Evolutionary conservation across 2,797 vertebrate genomes (phyloP).

Genomic region (Malacoctenus gilli): DNA sequence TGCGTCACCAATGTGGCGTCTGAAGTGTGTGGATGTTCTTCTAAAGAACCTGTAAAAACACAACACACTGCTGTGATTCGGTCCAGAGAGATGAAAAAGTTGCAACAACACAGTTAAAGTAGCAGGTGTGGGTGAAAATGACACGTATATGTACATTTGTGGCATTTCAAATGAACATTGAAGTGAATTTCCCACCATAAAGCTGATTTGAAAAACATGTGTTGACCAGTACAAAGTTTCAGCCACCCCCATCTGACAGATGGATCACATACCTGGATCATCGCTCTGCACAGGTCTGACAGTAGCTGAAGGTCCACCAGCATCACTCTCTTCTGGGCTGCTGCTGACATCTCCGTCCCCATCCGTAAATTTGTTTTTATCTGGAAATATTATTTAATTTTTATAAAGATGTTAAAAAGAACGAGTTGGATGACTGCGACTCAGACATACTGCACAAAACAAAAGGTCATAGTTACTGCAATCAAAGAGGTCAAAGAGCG

Average conservation of each 20-base stretch:
- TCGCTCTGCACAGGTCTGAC: conserved; percentile 77
- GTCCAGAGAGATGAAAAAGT: not conserved
- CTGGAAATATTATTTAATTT: too few relatives aligned
- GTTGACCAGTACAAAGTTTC: too few relatives aligned
- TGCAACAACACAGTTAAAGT: not conserved
- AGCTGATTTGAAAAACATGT: too few relatives aligned
- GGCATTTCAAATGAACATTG: too few relatives aligned
- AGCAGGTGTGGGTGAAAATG: too few relatives aligned
- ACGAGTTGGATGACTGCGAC: not conserved
- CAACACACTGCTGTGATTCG: not conserved
- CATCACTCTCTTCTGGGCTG: conserved; percentile 75
- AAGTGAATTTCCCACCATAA: too few relatives aligned
- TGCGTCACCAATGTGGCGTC: conserved; percentile 28
- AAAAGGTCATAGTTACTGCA: conserved; percentile 81
- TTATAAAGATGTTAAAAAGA: not conserved
- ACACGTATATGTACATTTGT: too few relatives aligned
- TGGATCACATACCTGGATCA: conserved; percentile 77
- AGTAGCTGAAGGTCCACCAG: conserved; percentile 59
- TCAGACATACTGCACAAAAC: not conserved
- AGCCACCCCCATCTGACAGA: too few relatives aligned
- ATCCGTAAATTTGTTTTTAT: conserved; percentile 85
- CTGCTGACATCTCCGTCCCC: conserved; percentile 74
- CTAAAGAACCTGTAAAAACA: conserved; percentile 55
- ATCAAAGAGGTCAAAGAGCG: conserved; percentile 97
- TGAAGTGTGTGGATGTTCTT: conserved; percentile 39